Conservation (phyloP, 2,888 invertebrate species). For the Netelia inedita region DNA sequence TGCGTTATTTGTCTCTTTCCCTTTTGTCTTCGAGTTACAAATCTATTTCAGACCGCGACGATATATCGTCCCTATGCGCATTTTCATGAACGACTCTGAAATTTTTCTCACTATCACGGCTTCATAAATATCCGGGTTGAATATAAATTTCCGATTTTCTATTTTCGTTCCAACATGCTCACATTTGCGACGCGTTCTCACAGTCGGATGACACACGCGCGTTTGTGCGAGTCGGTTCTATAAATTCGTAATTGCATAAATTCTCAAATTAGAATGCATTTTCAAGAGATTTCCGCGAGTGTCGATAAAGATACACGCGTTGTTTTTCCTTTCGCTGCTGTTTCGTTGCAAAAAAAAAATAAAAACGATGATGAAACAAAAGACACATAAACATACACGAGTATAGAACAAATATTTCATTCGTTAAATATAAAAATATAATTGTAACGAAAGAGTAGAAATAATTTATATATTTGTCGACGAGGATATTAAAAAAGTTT, state of each 20-base stretch:
- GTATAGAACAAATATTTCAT: too few relatives aligned
- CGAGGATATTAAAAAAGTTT: too few relatives aligned
- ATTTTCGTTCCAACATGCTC: conserved; percentile 30
- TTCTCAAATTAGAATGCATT: conserved; percentile 23
- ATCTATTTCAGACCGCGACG: background rate
- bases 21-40: background rate
- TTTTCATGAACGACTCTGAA: conserved; percentile 16
- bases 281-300: conserved; percentile 6
- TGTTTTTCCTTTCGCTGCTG: background rate
- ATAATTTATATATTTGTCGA: too few relatives aligned
- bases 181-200: background rate
- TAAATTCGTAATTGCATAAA: conserved; percentile 16
- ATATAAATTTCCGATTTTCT: conserved; percentile 27
- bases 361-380: too few relatives aligned
- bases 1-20: background rate
- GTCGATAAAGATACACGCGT: background rate
- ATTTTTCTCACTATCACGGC: conserved; percentile 1
- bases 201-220: background rate
- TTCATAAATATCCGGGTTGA: conserved; percentile 26
- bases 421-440: too few relatives aligned
- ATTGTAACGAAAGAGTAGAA: too few relatives aligned
- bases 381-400: too few relatives aligned
- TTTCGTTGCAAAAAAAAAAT: background rate
- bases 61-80: background rate
- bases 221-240: conserved; percentile 5